A percentile compares a stretch with the other conserved stretches of the same genome.
Evolutionary conservation across 2,797 vertebrate species (phyloP).

Genomic region (Galago senegalensis): DNA sequence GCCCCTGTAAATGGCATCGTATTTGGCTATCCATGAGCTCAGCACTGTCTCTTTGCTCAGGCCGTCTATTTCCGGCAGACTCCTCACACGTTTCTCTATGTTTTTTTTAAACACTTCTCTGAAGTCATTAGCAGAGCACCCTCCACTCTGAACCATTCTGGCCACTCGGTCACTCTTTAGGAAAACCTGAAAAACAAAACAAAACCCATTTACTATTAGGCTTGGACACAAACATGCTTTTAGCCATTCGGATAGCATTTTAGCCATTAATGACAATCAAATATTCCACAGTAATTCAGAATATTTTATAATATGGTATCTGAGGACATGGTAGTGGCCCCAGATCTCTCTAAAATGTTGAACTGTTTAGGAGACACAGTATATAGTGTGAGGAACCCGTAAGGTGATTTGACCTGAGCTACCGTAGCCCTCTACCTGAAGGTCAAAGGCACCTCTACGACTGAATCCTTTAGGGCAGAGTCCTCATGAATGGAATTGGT

Average conservation of each 20-base stretch:
- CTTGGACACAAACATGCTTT: not conserved
- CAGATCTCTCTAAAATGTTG: not conserved
- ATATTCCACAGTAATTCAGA: not conserved
- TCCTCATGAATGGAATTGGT: not conserved
- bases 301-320: not conserved
- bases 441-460: not conserved
- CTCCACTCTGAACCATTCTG: conserved; percentile 95
- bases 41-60: conserved; percentile 95
- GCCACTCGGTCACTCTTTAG: conserved; percentile 94
- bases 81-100: conserved; percentile 94
- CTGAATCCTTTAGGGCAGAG: not conserved
- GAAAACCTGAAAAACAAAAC: conserved; percentile 90
- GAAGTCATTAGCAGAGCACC: conserved; percentile 94
- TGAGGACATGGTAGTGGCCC: not conserved
- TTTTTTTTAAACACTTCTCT: conserved; percentile 96
- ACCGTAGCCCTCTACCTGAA: not conserved
- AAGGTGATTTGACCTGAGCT: not conserved
- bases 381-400: not conserved
- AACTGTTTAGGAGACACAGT: not conserved
- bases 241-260: not conserved
- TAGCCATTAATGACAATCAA: not conserved
- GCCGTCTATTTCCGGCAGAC: conserved; percentile 94
- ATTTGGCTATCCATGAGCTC: conserved; percentile 95
- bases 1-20: conserved; percentile 93
- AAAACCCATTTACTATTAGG: conserved; percentile 64